Evolutionary conservation across 1,140 invertebrate species (phyloP).

Genomic region (Temnothorax longispinosus): DNA sequence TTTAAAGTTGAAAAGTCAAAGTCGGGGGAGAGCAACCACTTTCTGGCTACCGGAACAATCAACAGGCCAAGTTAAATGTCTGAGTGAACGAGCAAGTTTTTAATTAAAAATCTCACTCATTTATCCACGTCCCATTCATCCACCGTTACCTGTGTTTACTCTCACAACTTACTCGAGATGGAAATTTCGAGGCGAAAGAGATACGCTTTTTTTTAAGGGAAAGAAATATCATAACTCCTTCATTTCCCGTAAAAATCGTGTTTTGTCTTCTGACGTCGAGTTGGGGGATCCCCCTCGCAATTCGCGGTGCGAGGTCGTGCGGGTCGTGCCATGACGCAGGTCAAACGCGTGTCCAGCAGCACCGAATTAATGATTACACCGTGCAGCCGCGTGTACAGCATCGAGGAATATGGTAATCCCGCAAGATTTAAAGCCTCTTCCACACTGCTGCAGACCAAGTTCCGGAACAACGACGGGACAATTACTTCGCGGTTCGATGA

Average conservation of each 20-base stretch:
- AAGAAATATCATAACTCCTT: not conserved
- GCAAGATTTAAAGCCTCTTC: constrained; percentile 61
- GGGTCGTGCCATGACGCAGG: constrained; percentile 28
- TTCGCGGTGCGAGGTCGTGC: not conserved
- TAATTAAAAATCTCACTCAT: constrained; percentile 50
- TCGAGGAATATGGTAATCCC: constrained; percentile 67
- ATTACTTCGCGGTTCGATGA: constrained; percentile 60
- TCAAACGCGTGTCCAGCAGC: constrained; percentile 42
- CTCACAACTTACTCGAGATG: not conserved
- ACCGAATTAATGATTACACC: constrained; percentile 67
- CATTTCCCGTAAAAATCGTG: not conserved
- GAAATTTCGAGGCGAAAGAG: not conserved
- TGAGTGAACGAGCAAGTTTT: constrained; percentile 21
- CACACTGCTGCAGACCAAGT: constrained; percentile 29
- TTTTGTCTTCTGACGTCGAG: not conserved
- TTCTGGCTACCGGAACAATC: constrained; percentile 27
- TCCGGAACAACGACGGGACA: constrained; percentile 54
- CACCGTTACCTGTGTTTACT: constrained; percentile 12
- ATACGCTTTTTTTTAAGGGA: not conserved
- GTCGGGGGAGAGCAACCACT: not conserved
- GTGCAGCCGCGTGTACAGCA: constrained; percentile 27
- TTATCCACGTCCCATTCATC: not conserved
- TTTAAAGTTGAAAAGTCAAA: constrained; percentile 26
- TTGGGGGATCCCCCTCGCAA: not conserved
- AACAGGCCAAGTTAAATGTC: constrained; percentile 38